These are phyloP conservation scores for Perdita meconis DNA, from an alignment of 2,888 invertebrate genomes.

Conservation along the genomic window DNA sequence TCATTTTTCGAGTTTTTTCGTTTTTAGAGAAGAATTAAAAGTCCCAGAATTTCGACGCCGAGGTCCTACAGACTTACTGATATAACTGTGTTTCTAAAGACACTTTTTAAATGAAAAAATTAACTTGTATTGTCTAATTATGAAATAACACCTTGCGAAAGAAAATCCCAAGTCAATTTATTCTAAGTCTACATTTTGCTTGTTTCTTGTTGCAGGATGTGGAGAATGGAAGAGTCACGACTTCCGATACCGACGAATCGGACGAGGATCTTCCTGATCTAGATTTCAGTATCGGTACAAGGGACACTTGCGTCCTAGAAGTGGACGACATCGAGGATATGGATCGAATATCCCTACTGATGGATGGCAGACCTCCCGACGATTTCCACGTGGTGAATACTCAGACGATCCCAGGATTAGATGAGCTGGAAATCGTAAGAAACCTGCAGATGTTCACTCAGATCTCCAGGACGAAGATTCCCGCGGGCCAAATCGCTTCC, in stretches of 20 bases:
- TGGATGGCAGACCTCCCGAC: slow-evolving; percentile 90
- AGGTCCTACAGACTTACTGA: too few species aligned
- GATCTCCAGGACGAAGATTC: slow-evolving; percentile 86
- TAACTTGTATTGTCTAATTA: too few species aligned
- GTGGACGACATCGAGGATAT: slow-evolving; percentile 93
- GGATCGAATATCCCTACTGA: slow-evolving; percentile 90
- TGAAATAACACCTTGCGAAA: too few species aligned
- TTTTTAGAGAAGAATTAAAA: too few species aligned
- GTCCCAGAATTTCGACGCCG: too few species aligned
- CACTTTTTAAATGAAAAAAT: too few species aligned
- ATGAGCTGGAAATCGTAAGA: slow-evolving; percentile 88
- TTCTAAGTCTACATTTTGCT: too few species aligned
- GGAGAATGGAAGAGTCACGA: slow-evolving; percentile 82
- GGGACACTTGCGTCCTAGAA: slow-evolving; percentile 92
- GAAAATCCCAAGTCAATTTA: too few species aligned
- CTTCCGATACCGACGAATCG: slow-evolving; percentile 89
- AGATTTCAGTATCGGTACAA: slow-evolving; percentile 90
- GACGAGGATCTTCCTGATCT: slow-evolving; percentile 88
- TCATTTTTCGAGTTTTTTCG: too few species aligned
- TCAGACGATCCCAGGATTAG: slow-evolving; percentile 90
- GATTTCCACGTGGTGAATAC: slow-evolving; percentile 93
- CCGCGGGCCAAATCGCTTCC: slow-evolving; percentile 84
- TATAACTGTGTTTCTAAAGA: too few species aligned
- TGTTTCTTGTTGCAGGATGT: slow-evolving; percentile 73
- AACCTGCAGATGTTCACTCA: slow-evolving; percentile 94